Conservation (phyloP, 1,140 invertebrate genomes). For the Zaprionus tsacasi region DNA sequence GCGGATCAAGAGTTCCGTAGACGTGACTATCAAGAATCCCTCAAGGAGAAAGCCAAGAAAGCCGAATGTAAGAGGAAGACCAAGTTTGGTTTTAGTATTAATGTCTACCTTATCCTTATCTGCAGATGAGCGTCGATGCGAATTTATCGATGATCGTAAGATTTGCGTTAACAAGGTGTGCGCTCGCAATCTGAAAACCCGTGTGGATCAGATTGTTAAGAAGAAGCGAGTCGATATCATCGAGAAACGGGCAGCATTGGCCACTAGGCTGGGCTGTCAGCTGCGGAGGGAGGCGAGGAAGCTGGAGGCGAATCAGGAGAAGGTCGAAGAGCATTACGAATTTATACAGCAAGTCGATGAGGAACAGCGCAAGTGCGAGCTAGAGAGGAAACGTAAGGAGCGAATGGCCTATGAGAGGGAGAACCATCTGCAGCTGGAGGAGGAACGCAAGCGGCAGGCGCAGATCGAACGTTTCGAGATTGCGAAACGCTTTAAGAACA, state of each 20-base stretch:
- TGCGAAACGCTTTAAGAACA: conserved; percentile 53
- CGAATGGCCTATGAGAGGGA: conserved; percentile 49
- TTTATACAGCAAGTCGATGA: conserved; percentile 35
- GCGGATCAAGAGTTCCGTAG: conserved; percentile 44
- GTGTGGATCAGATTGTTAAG: conserved; percentile 7
- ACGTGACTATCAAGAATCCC: conserved; percentile 36
- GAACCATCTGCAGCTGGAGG: not conserved
- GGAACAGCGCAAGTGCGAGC: conserved; percentile 32
- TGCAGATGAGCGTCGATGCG: conserved; percentile 48
- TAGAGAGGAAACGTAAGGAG: conserved; percentile 13
- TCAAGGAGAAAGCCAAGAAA: conserved; percentile 46
- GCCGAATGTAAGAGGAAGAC: conserved; percentile 42
- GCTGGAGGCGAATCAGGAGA: not conserved
- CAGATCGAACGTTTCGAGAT: conserved; percentile 54
- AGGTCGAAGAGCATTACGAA: conserved; percentile 16
- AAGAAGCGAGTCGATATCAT: conserved; percentile 8
- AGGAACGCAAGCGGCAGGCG: conserved; percentile 9
- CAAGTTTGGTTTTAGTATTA: not conserved
- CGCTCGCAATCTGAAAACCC: conserved; percentile 40
- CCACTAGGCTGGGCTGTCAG: not conserved
- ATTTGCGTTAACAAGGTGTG: conserved; percentile 58
- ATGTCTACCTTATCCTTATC: not conserved
- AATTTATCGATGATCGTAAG: conserved; percentile 50
- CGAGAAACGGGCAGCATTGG: conserved; percentile 1
- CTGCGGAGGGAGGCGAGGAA: conserved; percentile 7